Percentiles rank a stretch among this genome's conserved stretches.
Evolutionary conservation across 2,888 invertebrate genomes (phyloP).

Genomic region (Drosophila mulleri): DNA sequence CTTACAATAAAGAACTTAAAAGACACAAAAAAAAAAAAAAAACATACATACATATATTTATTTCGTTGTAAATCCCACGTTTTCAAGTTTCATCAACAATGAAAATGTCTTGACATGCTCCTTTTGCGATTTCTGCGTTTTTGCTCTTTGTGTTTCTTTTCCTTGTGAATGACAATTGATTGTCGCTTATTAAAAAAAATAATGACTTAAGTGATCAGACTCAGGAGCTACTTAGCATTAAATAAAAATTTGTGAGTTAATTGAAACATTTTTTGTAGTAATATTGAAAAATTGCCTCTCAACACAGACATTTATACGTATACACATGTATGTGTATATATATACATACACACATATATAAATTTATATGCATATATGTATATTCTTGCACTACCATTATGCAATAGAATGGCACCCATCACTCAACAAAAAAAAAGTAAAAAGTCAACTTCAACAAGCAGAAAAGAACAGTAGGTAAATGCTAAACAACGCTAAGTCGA

Average conservation of each 20-base stretch:
- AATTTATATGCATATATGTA: conserved; percentile 11
- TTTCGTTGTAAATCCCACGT: too few species aligned
- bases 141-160: too few species aligned
- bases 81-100: too few species aligned
- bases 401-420: conserved; percentile 64
- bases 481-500: too few species aligned
- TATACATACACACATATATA: conserved; percentile 13
- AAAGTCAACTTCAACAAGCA: conserved; percentile 33
- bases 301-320: conserved; percentile 8
- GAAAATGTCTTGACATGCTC: too few species aligned
- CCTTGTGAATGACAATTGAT: too few species aligned
- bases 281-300: conserved; percentile 38
- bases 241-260: conserved; percentile 42
- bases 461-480: neutral
- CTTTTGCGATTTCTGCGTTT: conserved; percentile 10
- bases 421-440: conserved; percentile 51
- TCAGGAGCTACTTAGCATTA: neutral
- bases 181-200: too few species aligned
- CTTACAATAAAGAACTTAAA: too few species aligned
- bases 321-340: conserved; percentile 27
- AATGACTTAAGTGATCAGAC: conserved; percentile 60
- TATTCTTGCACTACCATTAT: conserved; percentile 50
- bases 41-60: too few species aligned
- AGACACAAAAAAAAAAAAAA: too few species aligned
- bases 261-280: conserved; percentile 62